A percentile compares a stretch with the other conserved stretches of the same genome.
Conservation (phyloP, 2,797 vertebrate species). For the Limnodromus scolopaceus region DNA sequence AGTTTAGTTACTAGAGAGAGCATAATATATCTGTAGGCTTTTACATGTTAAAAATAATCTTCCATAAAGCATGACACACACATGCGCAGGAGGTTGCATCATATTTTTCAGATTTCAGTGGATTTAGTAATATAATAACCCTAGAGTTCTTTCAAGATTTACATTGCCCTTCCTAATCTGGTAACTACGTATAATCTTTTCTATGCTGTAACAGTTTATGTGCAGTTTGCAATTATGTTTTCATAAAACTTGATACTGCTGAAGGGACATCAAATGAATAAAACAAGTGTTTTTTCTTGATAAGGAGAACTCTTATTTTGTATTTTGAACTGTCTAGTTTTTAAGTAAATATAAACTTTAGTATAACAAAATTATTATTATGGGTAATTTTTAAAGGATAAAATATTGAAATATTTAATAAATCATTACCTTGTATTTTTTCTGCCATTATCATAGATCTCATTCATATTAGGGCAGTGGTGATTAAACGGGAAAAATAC, state of each 20-base stretch:
- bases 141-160: neutral
- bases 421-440: neutral
- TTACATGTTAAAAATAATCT: neutral
- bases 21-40: neutral
- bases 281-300: neutral
- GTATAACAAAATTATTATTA: neutral
- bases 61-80: neutral
- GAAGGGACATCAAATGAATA: neutral
- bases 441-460: neutral
- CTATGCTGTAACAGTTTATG: neutral
- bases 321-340: neutral
- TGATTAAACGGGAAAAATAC: neutral
- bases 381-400: neutral
- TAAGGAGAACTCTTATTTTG: neutral
- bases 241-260: neutral
- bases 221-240: neutral
- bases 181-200: neutral
- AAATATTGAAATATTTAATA: neutral
- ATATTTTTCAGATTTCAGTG: neutral
- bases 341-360: neutral
- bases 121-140: neutral
- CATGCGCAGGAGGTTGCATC: neutral
- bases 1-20: neutral
- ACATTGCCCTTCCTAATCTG: neutral
- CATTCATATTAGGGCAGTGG: neutral